Evolutionary conservation across 92 coral and sea anemone genomes (phyloP).

Genomic region (Epizoanthus stellaris): DNA sequence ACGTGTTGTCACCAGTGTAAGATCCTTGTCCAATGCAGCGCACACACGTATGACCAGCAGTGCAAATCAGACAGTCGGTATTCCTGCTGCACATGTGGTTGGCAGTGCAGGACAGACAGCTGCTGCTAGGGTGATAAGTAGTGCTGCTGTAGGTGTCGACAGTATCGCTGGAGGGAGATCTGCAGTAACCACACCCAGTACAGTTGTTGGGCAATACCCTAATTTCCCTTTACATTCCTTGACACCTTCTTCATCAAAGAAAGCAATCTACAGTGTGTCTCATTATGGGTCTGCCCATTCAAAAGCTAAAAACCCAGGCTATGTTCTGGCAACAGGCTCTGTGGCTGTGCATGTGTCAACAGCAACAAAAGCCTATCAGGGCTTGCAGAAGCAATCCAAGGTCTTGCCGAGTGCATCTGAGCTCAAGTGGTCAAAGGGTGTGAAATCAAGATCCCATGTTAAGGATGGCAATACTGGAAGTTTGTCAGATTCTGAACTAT

Average conservation of each 20-base stretch:
- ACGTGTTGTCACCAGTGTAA: background rate
- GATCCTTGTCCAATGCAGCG: background rate
- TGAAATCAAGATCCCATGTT: background rate
- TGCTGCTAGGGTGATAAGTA: background rate
- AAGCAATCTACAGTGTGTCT: background rate
- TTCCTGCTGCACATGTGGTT: background rate
- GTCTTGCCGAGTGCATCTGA: background rate
- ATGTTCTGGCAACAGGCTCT: conserved; percentile 20
- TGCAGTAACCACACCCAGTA: background rate
- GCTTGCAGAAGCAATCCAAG: background rate
- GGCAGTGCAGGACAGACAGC: background rate
- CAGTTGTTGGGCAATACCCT: background rate
- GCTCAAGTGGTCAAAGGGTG: conserved; percentile 31
- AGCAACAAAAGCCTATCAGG: background rate
- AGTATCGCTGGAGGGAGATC: background rate
- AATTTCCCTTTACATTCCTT: background rate
- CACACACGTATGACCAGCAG: background rate
- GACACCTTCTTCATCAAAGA: background rate
- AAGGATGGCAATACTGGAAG: conserved; percentile 1
- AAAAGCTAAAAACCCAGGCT: conserved; percentile 48
- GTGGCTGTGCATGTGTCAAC: background rate
- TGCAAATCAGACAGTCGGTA: background rate
- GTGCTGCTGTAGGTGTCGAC: background rate
- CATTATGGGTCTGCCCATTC: background rate
- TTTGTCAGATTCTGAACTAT: conserved; percentile 34